These are phyloP conservation scores for Dolichopus griseipennis DNA, from an alignment of 2,888 invertebrate genomes.

Conservation along the genomic window DNA sequence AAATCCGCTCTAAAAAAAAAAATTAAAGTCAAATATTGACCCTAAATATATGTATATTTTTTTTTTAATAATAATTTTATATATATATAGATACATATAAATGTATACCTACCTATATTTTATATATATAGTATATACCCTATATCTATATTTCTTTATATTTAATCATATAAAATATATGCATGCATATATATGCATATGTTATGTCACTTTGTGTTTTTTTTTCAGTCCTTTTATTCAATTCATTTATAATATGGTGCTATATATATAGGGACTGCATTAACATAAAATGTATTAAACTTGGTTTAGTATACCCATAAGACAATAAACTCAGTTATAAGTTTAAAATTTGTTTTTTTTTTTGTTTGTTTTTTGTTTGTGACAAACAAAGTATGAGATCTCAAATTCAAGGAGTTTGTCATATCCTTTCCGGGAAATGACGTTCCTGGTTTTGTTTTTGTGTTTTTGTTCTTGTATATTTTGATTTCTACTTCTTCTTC, in stretches of 20 bases:
- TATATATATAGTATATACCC: no score
- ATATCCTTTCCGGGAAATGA: conserved; percentile 2
- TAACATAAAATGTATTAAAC: not conserved
- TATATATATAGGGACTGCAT: not conserved
- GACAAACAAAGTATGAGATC: not conserved
- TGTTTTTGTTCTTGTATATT: not conserved
- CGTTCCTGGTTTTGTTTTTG: not conserved
- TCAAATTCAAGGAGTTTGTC: not conserved
- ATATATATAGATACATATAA: no score
- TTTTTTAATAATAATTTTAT: no score
- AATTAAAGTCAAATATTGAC: no score
- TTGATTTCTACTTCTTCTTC: not conserved
- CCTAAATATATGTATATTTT: no score
- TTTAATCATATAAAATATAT: no score
- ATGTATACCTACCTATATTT: no score
- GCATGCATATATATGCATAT: no score
- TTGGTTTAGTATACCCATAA: not conserved
- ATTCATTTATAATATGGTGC: not conserved
- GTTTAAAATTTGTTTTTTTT: no score
- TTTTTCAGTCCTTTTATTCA: not conserved
- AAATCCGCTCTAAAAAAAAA: no score
- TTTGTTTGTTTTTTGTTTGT: not conserved
- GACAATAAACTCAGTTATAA: not conserved
- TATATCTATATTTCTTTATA: no score
- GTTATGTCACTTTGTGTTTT: no score